phyloP scores from a whole-genome alignment of 1,140 invertebrate species.

The Asobara japonica region DNA sequence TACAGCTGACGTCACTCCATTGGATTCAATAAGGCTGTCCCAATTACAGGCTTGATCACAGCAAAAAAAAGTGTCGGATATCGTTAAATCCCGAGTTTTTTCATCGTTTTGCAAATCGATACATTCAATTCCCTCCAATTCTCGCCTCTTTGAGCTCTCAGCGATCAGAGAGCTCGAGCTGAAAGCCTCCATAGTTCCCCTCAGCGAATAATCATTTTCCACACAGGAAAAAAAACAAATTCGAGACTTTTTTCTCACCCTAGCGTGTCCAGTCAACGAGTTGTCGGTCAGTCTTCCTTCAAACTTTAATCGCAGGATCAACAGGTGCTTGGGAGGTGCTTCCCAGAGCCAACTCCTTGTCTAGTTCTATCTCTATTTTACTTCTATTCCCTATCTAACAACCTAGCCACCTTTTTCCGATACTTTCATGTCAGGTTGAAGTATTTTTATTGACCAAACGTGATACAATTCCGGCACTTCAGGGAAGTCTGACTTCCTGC shows the following conservation, averaged over 20 bases:
- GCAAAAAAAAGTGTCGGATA: neutral
- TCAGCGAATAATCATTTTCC: neutral
- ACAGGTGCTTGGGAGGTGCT: slow-evolving; percentile 54
- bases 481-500: neutral
- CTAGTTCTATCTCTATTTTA: slow-evolving; percentile 17
- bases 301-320: slow-evolving; percentile 59
- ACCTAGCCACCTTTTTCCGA: neutral
- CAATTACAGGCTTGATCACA: neutral
- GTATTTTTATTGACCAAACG: slow-evolving; percentile 7
- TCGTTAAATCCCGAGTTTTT: neutral
- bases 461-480: neutral
- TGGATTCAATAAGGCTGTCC: neutral
- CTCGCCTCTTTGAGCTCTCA: neutral
- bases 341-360: slow-evolving; percentile 11
- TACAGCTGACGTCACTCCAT: neutral
- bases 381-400: neutral
- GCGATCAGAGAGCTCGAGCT: neutral
- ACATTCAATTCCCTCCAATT: neutral
- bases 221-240: neutral
- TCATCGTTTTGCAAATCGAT: neutral
- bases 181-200: neutral
- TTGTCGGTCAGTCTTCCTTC: slow-evolving; percentile 55
- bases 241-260: slow-evolving; percentile 21
- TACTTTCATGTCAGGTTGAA: neutral
- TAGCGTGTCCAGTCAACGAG: slow-evolving; percentile 33